A percentile compares a stretch with the other conserved stretches of the same genome.
Evolutionary conservation across 2,888 invertebrate genomes (phyloP).

Genomic region (Dasysyrphus albostriatus): DNA sequence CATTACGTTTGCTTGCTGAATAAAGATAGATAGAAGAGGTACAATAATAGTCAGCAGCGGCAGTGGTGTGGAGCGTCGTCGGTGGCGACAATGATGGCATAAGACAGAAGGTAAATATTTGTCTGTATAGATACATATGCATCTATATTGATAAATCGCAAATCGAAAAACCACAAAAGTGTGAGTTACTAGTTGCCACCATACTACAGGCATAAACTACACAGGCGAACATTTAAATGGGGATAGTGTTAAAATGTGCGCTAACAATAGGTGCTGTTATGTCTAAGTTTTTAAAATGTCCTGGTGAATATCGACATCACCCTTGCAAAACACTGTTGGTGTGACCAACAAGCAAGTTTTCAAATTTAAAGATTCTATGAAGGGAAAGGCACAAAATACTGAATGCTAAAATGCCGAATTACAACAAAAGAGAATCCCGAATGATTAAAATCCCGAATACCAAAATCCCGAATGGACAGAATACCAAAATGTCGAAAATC

Average conservation of each 20-base stretch:
- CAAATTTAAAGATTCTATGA: no score
- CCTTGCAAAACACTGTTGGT: neutral
- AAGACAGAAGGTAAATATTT: constrained; percentile 16
- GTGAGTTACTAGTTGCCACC: constrained; percentile 1
- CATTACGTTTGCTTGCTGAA: constrained; percentile 9
- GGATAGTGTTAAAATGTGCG: constrained; percentile 7
- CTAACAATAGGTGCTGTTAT: neutral
- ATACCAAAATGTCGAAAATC: no score
- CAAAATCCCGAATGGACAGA: no score
- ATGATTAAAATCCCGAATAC: no score
- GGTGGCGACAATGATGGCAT: constrained; percentile 18
- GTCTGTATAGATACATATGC: neutral
- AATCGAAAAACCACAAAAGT: constrained; percentile 10
- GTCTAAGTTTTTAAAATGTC: neutral
- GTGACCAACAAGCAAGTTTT: neutral
- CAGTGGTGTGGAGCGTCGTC: neutral
- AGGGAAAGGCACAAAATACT: no score
- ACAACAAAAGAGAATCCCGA: no score
- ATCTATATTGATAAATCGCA: constrained; percentile 16
- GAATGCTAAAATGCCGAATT: no score
- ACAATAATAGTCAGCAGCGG: constrained; percentile 10
- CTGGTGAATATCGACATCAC: neutral
- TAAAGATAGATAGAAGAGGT: neutral
- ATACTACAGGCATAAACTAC: neutral
- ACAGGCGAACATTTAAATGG: neutral